A percentile compares a stretch with the other conserved stretches of the same genome.
phyloP scores from a whole-genome alignment of 2,888 invertebrate species.

The Masnerella sp. region DNA sequence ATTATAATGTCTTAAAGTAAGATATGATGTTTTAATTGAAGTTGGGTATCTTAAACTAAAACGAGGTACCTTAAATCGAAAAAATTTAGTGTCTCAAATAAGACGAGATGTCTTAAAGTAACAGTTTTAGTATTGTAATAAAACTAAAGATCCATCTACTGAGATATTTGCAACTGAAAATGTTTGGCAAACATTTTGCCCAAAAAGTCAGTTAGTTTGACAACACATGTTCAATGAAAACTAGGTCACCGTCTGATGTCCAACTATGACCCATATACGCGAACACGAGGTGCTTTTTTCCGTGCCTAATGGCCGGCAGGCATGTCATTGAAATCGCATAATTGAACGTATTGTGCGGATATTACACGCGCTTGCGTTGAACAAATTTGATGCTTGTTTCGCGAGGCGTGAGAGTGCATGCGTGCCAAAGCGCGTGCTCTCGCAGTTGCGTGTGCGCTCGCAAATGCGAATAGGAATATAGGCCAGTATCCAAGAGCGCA shows the following conservation, averaged over 20 bases:
- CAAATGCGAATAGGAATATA: conserved; percentile 55
- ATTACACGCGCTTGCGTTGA: conserved; percentile 38
- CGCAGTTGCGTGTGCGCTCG: conserved; percentile 45
- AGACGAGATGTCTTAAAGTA: no score
- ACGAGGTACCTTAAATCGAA: no score
- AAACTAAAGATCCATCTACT: no score
- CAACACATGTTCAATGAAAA: not conserved
- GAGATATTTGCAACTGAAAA: no score
- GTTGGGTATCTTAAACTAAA: no score
- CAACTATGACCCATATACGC: conserved; percentile 24
- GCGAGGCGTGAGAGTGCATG: conserved; percentile 54
- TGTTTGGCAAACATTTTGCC: no score
- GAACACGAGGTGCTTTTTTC: conserved; percentile 16
- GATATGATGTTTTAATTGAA: no score
- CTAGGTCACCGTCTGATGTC: conserved; percentile 20
- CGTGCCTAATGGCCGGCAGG: conserved; percentile 27
- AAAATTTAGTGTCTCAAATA: no score
- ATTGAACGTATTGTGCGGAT: conserved; percentile 44
- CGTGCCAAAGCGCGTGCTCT: conserved; percentile 48
- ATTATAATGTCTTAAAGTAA: no score
- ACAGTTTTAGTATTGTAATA: no score
- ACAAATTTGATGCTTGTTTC: conserved; percentile 44
- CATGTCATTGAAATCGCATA: conserved; percentile 48
- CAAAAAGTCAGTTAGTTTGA: no score
- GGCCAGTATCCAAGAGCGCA: conserved; percentile 56